phyloP scores from a whole-genome alignment of 2,113 vertebrate genomes.

The Pedetes capensis region DNA sequence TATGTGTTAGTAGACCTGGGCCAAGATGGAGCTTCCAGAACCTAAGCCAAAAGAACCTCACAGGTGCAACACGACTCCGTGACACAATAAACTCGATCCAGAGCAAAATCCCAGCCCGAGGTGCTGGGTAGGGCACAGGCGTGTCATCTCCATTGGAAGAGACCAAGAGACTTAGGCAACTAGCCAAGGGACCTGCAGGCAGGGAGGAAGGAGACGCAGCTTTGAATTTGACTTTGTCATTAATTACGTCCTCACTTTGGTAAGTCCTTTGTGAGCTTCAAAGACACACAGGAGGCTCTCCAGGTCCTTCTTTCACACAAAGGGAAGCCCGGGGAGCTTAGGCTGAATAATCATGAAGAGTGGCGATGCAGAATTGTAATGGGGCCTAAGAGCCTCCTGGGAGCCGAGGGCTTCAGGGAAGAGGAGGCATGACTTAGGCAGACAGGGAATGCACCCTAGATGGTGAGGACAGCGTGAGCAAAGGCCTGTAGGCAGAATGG shows the following conservation, averaged over 20 bases:
- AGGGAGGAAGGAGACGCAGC: background rate
- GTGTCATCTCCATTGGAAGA: background rate
- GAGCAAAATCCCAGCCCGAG: background rate
- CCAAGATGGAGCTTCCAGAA: background rate
- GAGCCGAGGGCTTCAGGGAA: background rate
- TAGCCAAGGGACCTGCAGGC: background rate
- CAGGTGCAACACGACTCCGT: background rate
- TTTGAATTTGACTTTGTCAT: background rate
- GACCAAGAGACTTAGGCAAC: background rate
- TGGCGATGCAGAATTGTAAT: background rate
- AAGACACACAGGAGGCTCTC: background rate
- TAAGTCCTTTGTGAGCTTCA: background rate
- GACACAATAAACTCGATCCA: background rate
- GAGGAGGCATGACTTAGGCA: background rate
- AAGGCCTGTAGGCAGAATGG: background rate
- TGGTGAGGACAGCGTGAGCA: background rate
- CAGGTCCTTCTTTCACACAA: background rate
- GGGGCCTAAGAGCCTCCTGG: background rate
- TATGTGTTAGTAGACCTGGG: background rate
- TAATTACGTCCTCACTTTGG: background rate
- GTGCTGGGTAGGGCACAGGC: background rate
- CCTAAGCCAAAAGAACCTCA: background rate
- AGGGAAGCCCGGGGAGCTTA: background rate
- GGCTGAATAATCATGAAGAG: background rate
- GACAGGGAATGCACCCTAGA: background rate